Conservation (phyloP, 2,888 invertebrate genomes). For the Tridacna crocea region DNA sequence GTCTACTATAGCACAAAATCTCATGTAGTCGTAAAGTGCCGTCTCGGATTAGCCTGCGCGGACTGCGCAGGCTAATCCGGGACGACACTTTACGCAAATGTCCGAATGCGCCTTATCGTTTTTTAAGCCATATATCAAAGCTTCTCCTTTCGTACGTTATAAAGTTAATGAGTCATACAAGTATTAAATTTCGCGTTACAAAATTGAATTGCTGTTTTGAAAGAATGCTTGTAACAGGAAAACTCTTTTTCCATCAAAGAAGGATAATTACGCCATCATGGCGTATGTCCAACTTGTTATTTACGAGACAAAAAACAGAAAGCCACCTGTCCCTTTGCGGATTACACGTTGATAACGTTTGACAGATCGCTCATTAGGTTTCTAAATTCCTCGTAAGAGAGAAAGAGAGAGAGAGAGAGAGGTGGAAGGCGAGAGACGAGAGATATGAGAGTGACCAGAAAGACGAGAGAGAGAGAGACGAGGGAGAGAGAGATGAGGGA, state of each 20-base stretch:
- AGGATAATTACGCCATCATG: constrained; percentile 12
- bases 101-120: too few species aligned
- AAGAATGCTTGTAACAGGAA: neutral
- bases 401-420: neutral
- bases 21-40: too few species aligned
- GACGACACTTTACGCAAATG: too few species aligned
- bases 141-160: too few species aligned
- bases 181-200: too few species aligned
- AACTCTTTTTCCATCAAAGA: neutral
- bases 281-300: neutral
- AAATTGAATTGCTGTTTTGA: neutral
- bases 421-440: neutral
- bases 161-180: too few species aligned
- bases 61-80: too few species aligned
- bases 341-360: neutral
- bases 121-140: too few species aligned
- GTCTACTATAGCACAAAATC: too few species aligned
- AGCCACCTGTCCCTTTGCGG: constrained; percentile 5
- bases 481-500: neutral
- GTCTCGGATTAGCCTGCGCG: too few species aligned
- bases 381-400: too few species aligned
- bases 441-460: too few species aligned
- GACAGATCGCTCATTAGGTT: neutral
- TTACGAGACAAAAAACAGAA: constrained; percentile 18
- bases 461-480: neutral